Percentiles rank a stretch among this genome's conserved stretches.
These are phyloP conservation scores for Anolis apletophallus DNA, from an alignment of 2,797 vertebrate genomes.

Conservation along the genomic window DNA sequence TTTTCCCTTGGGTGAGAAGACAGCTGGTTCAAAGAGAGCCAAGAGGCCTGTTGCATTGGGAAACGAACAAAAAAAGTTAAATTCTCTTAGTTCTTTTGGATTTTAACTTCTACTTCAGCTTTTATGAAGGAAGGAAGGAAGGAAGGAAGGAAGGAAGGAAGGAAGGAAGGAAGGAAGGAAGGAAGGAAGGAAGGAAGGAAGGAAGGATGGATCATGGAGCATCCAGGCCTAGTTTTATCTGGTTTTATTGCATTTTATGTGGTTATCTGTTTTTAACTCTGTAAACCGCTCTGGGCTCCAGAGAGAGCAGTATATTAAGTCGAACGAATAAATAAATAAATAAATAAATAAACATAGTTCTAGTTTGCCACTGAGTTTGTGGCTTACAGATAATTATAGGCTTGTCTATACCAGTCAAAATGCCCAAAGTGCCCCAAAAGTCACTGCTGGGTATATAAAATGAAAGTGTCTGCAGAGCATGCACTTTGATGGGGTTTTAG, in stretches of 20 bases:
- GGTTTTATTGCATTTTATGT: too few relatives aligned
- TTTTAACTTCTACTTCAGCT: background rate
- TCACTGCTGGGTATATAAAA: background rate
- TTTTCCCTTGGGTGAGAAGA: background rate
- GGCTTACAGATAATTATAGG: background rate
- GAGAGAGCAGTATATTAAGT: too few relatives aligned
- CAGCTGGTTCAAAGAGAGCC: background rate
- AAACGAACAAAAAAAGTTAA: background rate
- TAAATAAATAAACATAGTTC: too few relatives aligned
- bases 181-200: too few relatives aligned
- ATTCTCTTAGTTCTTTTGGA: background rate
- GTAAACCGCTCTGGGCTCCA: too few relatives aligned
- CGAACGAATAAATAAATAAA: too few relatives aligned
- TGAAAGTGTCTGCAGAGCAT: background rate
- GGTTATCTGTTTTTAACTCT: too few relatives aligned
- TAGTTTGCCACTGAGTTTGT: background rate
- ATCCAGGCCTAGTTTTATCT: background rate
- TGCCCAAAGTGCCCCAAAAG: too few relatives aligned
- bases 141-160: background rate
- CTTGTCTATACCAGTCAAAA: too few relatives aligned
- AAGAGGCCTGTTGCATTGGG: background rate
- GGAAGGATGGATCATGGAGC: background rate
- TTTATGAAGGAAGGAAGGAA: background rate
- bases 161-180: too few relatives aligned
- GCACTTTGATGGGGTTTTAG: background rate